Evolutionary conservation across 1,140 invertebrate genomes (phyloP).

Genomic region (Drosophila bocqueti): DNA sequence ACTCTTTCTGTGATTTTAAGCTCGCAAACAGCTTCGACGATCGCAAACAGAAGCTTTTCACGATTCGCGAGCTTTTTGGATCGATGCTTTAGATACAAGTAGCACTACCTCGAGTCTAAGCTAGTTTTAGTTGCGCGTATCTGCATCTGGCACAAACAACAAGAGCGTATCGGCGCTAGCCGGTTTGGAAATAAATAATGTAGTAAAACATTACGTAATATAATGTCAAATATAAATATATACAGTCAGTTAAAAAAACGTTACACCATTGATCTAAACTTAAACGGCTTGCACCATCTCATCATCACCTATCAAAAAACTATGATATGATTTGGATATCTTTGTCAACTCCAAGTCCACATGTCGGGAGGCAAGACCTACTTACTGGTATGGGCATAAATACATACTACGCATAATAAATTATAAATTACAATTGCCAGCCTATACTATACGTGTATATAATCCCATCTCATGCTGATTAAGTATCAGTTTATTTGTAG

Average conservation of each 20-base stretch:
- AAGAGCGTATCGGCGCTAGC: background rate
- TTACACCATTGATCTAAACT: too few relatives aligned
- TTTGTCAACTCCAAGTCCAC: background rate
- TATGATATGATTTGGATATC: background rate
- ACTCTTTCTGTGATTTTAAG: too few relatives aligned
- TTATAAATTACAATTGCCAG: conserved; percentile 7
- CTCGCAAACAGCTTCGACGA: background rate
- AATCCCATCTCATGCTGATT: background rate
- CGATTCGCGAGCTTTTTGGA: background rate
- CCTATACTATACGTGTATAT: background rate
- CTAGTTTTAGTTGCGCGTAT: background rate
- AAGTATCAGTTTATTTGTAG: conserved; percentile 1
- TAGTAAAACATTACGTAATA: background rate
- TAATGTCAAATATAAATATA: background rate
- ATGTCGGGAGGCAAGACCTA: background rate
- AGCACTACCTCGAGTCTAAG: background rate
- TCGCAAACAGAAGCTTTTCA: background rate
- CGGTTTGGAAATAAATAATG: conserved; percentile 9
- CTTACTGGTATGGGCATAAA: background rate
- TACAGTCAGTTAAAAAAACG: background rate
- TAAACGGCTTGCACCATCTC: background rate
- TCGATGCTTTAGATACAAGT: background rate
- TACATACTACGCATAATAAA: background rate
- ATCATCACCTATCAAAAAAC: background rate
- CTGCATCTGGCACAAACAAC: background rate